Evolutionary conservation across 1,140 invertebrate species (phyloP).

Genomic region (Tenebrio molitor): DNA sequence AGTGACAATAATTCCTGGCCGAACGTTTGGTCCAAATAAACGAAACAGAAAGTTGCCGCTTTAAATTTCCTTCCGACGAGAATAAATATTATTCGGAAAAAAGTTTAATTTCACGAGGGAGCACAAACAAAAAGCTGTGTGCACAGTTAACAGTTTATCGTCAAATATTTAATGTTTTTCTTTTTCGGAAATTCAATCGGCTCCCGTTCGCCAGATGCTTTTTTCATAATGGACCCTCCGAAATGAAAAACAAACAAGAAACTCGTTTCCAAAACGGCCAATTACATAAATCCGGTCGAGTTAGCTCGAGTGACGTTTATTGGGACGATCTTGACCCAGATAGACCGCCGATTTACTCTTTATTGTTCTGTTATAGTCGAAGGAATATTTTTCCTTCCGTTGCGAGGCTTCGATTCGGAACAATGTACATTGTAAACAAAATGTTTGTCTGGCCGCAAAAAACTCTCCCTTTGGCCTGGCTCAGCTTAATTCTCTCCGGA

Average conservation of each 20-base stretch:
- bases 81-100: too few relatives aligned
- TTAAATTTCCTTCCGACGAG: too few relatives aligned
- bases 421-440: background rate
- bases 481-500: background rate
- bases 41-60: too few relatives aligned
- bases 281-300: background rate
- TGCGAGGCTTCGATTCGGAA: background rate
- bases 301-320: background rate
- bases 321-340: background rate
- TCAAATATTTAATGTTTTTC: too few relatives aligned
- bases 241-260: background rate
- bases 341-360: background rate
- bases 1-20: too few relatives aligned
- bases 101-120: too few relatives aligned
- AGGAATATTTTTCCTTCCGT: background rate
- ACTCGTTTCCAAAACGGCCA: conserved; percentile 2
- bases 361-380: background rate
- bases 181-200: too few relatives aligned
- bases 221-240: background rate
- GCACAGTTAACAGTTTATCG: too few relatives aligned
- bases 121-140: too few relatives aligned
- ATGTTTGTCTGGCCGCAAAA: background rate
- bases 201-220: background rate
- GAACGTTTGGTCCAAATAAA: too few relatives aligned
- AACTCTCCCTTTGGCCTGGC: background rate